These are phyloP conservation scores for Coremacera marginata DNA, from an alignment of 2,888 invertebrate genomes.

Conservation along the genomic window DNA sequence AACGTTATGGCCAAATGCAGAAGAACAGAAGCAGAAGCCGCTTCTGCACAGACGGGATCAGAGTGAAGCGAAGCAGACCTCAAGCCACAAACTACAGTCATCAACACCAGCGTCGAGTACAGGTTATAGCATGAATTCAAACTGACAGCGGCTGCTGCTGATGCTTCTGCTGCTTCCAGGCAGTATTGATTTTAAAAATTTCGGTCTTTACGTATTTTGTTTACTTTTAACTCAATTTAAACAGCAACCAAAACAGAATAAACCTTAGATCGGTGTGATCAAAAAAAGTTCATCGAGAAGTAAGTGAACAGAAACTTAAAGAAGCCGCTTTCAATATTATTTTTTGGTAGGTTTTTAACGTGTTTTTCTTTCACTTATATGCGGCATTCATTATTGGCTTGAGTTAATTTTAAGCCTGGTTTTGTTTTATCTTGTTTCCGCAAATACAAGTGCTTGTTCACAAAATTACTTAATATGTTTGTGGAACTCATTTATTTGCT, in stretches of 20 bases:
- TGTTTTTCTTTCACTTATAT: slow-evolving; percentile 32
- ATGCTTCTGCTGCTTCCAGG: too few relatives aligned
- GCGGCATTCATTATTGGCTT: slow-evolving; percentile 30
- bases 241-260: neutral
- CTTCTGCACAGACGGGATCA: slow-evolving; percentile 20
- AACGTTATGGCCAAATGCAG: slow-evolving; percentile 30
- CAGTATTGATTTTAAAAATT: slow-evolving; percentile 20
- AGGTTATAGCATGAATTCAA: neutral
- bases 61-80: neutral
- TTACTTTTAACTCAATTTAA: slow-evolving; percentile 30
- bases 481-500: slow-evolving; percentile 6
- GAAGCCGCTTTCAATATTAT: slow-evolving; percentile 22
- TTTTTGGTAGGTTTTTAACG: slow-evolving; percentile 30
- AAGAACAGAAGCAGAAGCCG: slow-evolving; percentile 35
- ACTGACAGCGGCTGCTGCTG: neutral
- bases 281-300: neutral
- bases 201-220: slow-evolving; percentile 10
- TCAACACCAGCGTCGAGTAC: neutral
- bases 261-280: slow-evolving; percentile 29
- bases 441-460: neutral
- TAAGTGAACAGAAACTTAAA: slow-evolving; percentile 4
- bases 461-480: slow-evolving; percentile 27
- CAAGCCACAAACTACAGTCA: neutral
- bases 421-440: slow-evolving; percentile 1
- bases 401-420: slow-evolving; percentile 17